Conservation (phyloP, 1,140 invertebrate genomes). For the Bombus haemorrhoidalis region DNA sequence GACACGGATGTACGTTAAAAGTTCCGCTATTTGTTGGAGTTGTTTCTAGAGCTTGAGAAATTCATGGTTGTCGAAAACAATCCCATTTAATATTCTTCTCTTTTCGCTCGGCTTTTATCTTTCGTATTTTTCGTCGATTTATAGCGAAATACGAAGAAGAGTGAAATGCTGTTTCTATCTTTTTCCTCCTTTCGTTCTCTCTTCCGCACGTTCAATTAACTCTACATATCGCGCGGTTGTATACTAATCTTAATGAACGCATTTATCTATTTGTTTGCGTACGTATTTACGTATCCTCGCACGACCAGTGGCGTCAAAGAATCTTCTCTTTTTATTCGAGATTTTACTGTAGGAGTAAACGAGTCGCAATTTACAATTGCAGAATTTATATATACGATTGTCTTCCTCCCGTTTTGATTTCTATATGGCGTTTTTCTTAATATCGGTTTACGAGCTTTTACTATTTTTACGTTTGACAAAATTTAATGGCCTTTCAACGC, state of each 20-base stretch:
- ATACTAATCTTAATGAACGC: slow-evolving; percentile 19
- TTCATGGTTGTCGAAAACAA: background rate
- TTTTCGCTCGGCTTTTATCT: background rate
- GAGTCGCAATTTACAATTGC: background rate
- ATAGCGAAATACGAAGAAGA: background rate
- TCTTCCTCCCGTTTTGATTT: too few relatives aligned
- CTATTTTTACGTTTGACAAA: background rate
- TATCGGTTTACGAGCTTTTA: background rate
- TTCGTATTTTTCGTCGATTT: background rate
- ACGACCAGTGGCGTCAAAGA: background rate
- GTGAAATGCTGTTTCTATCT: background rate
- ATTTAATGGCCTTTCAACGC: background rate
- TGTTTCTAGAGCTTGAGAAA: background rate
- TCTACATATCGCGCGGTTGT: background rate
- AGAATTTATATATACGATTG: background rate
- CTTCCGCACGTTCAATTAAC: background rate
- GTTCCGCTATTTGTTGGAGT: background rate
- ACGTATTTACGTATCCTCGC: background rate
- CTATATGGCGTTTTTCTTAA: too few relatives aligned
- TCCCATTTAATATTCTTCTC: background rate
- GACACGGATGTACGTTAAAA: background rate
- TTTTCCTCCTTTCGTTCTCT: background rate
- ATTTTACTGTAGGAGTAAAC: slow-evolving; percentile 4
- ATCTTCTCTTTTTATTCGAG: background rate
- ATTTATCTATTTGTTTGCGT: slow-evolving; percentile 10